Conservation (phyloP, 1,140 invertebrate genomes). For the Telenomus remus region DNA sequence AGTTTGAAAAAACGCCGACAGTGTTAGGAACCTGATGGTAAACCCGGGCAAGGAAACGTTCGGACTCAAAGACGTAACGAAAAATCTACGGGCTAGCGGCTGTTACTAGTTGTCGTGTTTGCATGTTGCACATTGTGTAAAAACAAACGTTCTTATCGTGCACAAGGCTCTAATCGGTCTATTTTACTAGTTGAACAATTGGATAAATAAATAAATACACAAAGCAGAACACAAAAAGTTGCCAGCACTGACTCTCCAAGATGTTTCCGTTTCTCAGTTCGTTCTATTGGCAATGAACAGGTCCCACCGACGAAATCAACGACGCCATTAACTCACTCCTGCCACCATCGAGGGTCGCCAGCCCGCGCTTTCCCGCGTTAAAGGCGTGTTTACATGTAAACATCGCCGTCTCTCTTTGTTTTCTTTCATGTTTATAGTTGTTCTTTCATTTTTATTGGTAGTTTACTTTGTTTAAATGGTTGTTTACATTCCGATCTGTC, state of each 20-base stretch:
- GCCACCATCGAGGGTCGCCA: conserved; percentile 20
- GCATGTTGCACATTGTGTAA: too few species aligned
- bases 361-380: neutral
- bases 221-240: conserved; percentile 65
- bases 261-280: conserved; percentile 68
- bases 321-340: conserved; percentile 54
- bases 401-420: neutral
- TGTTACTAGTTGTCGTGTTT: too few species aligned
- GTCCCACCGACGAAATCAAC: conserved; percentile 19
- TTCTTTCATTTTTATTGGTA: too few species aligned
- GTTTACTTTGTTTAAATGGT: too few species aligned
- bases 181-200: neutral
- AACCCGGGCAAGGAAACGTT: neutral
- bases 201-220: conserved; percentile 10
- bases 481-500: neutral
- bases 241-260: conserved; percentile 74
- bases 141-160: too few species aligned
- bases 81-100: conserved; percentile 40
- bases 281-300: conserved; percentile 66
- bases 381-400: neutral
- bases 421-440: neutral
- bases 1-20: conserved; percentile 26
- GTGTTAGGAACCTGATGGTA: conserved; percentile 31
- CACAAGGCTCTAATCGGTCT: too few species aligned
- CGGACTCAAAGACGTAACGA: neutral